Conservation (phyloP, 2,797 vertebrate species). For the Mormyrops attenuatus region DNA sequence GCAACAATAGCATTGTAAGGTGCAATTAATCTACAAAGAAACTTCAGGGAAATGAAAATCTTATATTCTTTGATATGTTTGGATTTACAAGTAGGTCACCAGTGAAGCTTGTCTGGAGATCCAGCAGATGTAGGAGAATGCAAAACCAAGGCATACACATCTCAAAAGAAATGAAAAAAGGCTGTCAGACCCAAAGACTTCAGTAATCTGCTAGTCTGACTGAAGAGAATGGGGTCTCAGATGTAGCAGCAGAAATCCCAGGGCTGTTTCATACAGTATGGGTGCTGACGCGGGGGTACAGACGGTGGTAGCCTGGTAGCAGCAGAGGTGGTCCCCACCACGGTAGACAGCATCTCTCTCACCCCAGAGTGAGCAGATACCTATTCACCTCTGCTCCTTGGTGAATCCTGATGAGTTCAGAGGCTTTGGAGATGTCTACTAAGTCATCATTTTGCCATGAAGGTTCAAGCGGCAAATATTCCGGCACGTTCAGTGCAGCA, state of each 20-base stretch:
- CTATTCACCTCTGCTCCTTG: neutral
- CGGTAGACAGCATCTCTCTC: neutral
- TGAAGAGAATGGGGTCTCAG: conserved; percentile 7
- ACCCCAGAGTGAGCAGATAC: neutral
- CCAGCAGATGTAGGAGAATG: conserved; percentile 31
- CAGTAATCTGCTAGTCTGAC: conserved; percentile 33
- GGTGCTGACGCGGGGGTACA: neutral
- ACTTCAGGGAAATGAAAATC: conserved; percentile 2
- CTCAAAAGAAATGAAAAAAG: conserved; percentile 48
- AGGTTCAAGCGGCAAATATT: neutral
- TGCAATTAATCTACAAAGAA: neutral
- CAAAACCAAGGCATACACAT: conserved; percentile 12
- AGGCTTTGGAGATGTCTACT: neutral
- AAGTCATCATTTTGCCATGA: neutral
- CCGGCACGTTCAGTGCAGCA: neutral
- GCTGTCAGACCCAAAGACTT: conserved; percentile 17
- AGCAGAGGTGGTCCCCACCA: neutral
- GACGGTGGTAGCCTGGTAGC: neutral
- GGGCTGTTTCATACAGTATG: neutral
- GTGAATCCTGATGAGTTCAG: neutral
- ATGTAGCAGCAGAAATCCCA: conserved; percentile 5
- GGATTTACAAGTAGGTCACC: conserved; percentile 45
- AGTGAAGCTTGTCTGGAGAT: conserved; percentile 36
- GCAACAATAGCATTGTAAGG: neutral
- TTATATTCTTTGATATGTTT: neutral